Base-by-base conservation (phyloP, 2,797 vertebrate species). In the Oryzias dopingdopingensis region DNA sequence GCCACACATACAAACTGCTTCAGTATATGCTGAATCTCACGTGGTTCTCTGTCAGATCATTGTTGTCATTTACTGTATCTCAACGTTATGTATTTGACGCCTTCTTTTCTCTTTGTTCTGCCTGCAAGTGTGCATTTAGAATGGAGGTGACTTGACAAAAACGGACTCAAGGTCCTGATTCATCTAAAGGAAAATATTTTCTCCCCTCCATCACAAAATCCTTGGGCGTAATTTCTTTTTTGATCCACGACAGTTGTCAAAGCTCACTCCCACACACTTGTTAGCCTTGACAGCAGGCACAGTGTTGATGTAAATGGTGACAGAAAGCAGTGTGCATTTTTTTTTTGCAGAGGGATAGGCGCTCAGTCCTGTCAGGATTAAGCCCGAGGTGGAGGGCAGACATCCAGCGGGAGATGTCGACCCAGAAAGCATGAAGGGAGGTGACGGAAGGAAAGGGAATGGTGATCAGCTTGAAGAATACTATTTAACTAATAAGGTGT, bases 221-320 rank as follows among this genome's bases (percentile, higher is more conserved):
- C 46, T 72, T 55, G 55, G 50, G 45, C 12, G 45, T 57, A 41
- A 24, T 70, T 66, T 73, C 49, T 51, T 44, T 56, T 26, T 61
- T 16, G 24, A 44, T 66, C 40, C 14, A 14, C 68, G 70, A 61
- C 75, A 69, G 57, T 59, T 70, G 69, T 76, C 59, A 47, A 17
- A 6, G 48, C 59, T 76, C 26, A 17, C 48, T 59, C 45, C 14
- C 4, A 56, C 67, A 66, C 62, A 62, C 32, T 65, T 69, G 67
- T 74, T 74, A 62, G 62, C 29, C 49, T 49, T 73, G 76, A 81
- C 60, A 62, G 56, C 51, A 48, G 41, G 56, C 59, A 58, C 52
- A 54, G 67, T 56, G 47, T 12, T 17, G 78, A 76, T 58, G 54
- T 72, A 67, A 72, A 57, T 32, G 37, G 51, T 37, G 45, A 66